Evolutionary conservation across 2,113 vertebrate genomes (phyloP).

Genomic region (Cervus canadensis): DNA sequence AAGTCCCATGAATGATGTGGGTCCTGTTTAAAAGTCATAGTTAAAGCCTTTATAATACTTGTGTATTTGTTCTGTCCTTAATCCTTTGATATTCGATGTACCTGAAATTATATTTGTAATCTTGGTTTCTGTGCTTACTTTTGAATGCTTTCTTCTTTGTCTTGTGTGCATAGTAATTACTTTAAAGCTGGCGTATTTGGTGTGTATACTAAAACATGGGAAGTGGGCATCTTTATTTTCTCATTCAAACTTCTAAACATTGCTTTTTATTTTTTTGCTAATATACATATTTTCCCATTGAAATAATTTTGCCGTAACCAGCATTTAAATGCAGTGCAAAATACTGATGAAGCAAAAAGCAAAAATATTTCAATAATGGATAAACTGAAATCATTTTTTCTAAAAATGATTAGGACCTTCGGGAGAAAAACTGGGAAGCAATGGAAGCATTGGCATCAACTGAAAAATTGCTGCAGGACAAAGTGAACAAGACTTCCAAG

Average conservation of each 20-base stretch:
- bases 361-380: slow-evolving; percentile 83
- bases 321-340: slow-evolving; percentile 82
- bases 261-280: slow-evolving; percentile 72
- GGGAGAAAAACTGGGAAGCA: slow-evolving; percentile 99
- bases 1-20: background rate
- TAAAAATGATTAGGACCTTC: slow-evolving; percentile 99
- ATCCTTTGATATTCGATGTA: slow-evolving; percentile 48
- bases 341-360: slow-evolving; percentile 77
- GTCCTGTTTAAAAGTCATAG: background rate
- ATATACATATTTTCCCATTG: slow-evolving; percentile 71
- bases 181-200: slow-evolving; percentile 42
- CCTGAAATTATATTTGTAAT: slow-evolving; percentile 75
- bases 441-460: slow-evolving; percentile 99
- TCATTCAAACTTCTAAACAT: slow-evolving; percentile 72
- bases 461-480: slow-evolving; percentile 99
- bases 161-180: slow-evolving; percentile 62
- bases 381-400: slow-evolving; percentile 98
- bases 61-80: slow-evolving; percentile 61
- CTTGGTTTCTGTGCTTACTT: slow-evolving; percentile 78
- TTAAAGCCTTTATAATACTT: slow-evolving; percentile 18
- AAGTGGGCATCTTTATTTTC: slow-evolving; percentile 64
- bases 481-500: slow-evolving; percentile 98
- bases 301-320: slow-evolving; percentile 79
- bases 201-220: slow-evolving; percentile 56
- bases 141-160: slow-evolving; percentile 76